These are phyloP conservation scores for Dryobates pubescens DNA, from an alignment of 2,797 vertebrate species.

Conservation along the genomic window DNA sequence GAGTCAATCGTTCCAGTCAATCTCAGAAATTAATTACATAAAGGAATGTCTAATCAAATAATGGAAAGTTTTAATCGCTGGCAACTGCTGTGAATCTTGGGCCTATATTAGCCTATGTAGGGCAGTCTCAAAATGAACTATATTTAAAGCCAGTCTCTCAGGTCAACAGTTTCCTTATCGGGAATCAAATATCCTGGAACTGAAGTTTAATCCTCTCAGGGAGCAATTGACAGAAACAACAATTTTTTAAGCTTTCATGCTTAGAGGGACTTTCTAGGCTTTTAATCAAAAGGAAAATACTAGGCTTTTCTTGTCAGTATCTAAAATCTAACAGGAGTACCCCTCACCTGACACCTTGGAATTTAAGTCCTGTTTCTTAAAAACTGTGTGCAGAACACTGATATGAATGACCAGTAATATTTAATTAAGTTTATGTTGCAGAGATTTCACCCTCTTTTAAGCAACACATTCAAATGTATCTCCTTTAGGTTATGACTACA, in stretches of 20 bases:
- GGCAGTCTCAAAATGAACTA: slow-evolving; percentile 62
- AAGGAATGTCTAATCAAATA: slow-evolving; percentile 68
- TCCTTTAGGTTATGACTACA: not conserved
- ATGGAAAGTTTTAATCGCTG: slow-evolving; percentile 65
- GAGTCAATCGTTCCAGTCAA: slow-evolving; percentile 29
- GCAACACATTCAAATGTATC: not conserved
- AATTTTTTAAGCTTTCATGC: slow-evolving; percentile 71
- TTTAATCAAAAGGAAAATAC: slow-evolving; percentile 61
- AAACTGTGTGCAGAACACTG: accelerated
- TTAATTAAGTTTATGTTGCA: not conserved
- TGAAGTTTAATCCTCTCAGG: slow-evolving; percentile 76
- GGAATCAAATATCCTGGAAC: slow-evolving; percentile 75
- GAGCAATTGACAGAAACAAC: slow-evolving; percentile 74
- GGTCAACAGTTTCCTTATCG: slow-evolving; percentile 77
- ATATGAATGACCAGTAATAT: not conserved
- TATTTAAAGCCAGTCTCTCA: slow-evolving; percentile 74
- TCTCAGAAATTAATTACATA: slow-evolving; percentile 60
- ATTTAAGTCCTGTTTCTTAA: slow-evolving; percentile 3
- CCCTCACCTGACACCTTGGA: slow-evolving; percentile 9
- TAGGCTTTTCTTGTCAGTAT: slow-evolving; percentile 30
- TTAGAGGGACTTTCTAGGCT: slow-evolving; percentile 67
- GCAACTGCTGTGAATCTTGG: slow-evolving; percentile 56
- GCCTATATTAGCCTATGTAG: slow-evolving; percentile 38
- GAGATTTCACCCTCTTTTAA: not conserved
- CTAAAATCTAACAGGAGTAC: slow-evolving; percentile 9